Evolutionary conservation across 2,113 vertebrate genomes (phyloP), one percentile per base, ranked within the genome.

Genomic region (Amblyopsis rosae): DNA sequence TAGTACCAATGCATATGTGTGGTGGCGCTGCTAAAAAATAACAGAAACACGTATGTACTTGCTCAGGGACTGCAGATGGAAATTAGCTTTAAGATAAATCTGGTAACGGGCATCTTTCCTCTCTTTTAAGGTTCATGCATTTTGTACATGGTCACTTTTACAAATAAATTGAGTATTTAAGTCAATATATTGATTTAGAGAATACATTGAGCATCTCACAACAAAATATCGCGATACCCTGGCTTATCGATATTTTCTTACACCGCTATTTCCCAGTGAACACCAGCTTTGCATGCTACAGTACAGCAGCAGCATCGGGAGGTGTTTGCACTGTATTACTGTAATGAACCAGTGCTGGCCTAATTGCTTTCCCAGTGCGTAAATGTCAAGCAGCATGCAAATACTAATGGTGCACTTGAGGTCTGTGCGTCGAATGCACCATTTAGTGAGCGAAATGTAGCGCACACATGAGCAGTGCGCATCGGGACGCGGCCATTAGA

Each of bases 371-470:
- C 61, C 70, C 68, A 72, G 75, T 82, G 82, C 84, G 77, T 85
- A 88, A 91, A 90, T 90, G 89, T 90, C 89, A 88, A 88, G 85
- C 73, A 70, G 68, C 70, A 59, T 74, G 66, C 88, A 79, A 86
- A 91, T 82, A 87, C 79, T 87, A 87, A 88, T 77, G 76, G 69
- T 41, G 67, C 67, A 67, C 72, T 79, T 62, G 69, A 76, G 60
- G 68, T 76, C 58, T 75, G 72, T 76, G 65, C 81, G 73, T 87
- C 70, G 63, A 86, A 85, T 82, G 76, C 67, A 45, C 26, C 26
- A 26, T 26, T 26, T 26, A 26, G 26, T 26, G 26, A 26, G 26
- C 26, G 26, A 26, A 26, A 76, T 16, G 69, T 65, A 77, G 80
- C 76, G 76, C 77, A 67, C 54, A 81, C 86, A 84, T 66, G 73